These are phyloP conservation scores for Calycopis cecrops DNA, from an alignment of 1,140 invertebrate genomes.

Conservation along the genomic window DNA sequence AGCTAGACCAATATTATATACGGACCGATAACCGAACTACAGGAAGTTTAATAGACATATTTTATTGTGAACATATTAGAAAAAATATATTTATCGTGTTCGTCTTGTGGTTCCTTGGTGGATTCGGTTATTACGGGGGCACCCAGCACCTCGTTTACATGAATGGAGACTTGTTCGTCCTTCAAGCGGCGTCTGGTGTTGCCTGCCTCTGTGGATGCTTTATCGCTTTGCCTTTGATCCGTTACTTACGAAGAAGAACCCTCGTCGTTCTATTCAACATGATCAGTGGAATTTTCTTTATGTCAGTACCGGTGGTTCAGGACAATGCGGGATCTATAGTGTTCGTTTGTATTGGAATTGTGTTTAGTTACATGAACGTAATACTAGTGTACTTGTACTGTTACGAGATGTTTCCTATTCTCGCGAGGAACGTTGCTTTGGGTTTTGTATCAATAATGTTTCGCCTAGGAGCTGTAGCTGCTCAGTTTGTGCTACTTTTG, in stretches of 20 bases:
- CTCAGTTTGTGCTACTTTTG: constrained; percentile 77
- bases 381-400: constrained; percentile 81
- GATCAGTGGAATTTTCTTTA: constrained; percentile 74
- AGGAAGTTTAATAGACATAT: constrained; percentile 80
- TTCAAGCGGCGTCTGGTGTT: constrained; percentile 79
- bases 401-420: constrained; percentile 82
- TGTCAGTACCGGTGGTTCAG: constrained; percentile 74
- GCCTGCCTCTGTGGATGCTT: constrained; percentile 79
- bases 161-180: constrained; percentile 83
- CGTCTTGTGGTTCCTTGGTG: constrained; percentile 82
- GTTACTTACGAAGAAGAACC: constrained; percentile 75
- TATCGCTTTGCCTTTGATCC: constrained; percentile 78
- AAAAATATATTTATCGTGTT: constrained; percentile 83
- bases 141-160: constrained; percentile 83
- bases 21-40: constrained; percentile 49
- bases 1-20: constrained; percentile 34
- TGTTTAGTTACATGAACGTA: constrained; percentile 79
- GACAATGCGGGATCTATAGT: constrained; percentile 66
- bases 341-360: constrained; percentile 79
- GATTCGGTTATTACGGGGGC: constrained; percentile 84
- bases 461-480: constrained; percentile 79
- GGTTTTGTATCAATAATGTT: constrained; percentile 81
- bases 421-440: constrained; percentile 80
- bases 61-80: constrained; percentile 82
- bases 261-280: constrained; percentile 76